phyloP scores from a whole-genome alignment of 2,113 vertebrate genomes.

The Rhipidura dahli region DNA sequence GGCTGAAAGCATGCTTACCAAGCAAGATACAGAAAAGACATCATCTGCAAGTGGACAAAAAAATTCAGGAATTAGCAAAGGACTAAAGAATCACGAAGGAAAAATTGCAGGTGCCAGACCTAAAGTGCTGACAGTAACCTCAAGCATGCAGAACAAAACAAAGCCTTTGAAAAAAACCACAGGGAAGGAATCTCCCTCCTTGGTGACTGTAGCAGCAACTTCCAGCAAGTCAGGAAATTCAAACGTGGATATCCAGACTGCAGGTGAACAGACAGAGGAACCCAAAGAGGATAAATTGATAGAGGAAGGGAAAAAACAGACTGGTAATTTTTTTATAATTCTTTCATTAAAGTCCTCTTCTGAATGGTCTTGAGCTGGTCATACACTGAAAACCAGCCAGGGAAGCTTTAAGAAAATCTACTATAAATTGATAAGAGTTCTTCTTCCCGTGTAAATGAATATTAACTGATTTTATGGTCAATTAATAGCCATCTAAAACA shows the following conservation, averaged over 20 bases:
- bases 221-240: constrained; percentile 60
- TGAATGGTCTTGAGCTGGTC: neutral
- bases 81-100: constrained; percentile 74
- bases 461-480: neutral
- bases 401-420: neutral
- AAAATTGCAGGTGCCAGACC: constrained; percentile 83
- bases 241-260: constrained; percentile 42
- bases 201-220: neutral
- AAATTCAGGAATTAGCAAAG: constrained; percentile 71
- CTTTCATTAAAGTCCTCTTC: neutral
- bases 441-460: neutral
- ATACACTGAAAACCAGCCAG: neutral
- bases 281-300: constrained; percentile 52
- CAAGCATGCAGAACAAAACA: constrained; percentile 66
- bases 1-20: constrained; percentile 61
- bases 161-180: constrained; percentile 74
- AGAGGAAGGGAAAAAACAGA: constrained; percentile 59
- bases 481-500: neutral
- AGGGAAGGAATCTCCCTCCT: constrained; percentile 71
- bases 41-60: constrained; percentile 70
- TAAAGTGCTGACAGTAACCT: constrained; percentile 75
- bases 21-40: constrained; percentile 68
- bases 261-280: constrained; percentile 43
- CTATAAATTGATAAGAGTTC: neutral
- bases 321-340: constrained; percentile 1